Conservation (phyloP, 2,888 invertebrate genomes). For the Chrysopilus asiliformis region DNA sequence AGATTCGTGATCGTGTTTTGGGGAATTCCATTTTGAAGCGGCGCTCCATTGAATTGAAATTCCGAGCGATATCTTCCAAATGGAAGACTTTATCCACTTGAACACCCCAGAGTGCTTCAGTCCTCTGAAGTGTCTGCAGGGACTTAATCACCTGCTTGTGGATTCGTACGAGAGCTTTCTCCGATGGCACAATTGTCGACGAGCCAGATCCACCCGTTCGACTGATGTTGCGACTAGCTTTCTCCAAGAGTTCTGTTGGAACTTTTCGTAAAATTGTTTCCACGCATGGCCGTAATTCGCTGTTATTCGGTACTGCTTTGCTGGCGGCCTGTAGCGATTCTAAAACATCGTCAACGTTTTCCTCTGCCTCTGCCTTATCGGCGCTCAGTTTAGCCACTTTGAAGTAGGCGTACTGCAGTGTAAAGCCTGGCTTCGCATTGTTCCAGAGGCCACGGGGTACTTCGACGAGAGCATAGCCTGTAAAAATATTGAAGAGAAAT, state of each 20-base stretch:
- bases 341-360: conserved; percentile 86
- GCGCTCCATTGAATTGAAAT: conserved; percentile 44
- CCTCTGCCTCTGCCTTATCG: conserved; percentile 95
- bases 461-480: conserved; percentile 87
- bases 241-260: conserved; percentile 61
- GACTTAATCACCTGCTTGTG: conserved; percentile 89
- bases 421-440: conserved; percentile 71
- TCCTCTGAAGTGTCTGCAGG: conserved; percentile 80
- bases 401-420: conserved; percentile 78
- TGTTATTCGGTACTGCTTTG: conserved; percentile 58
- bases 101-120: conserved; percentile 87
- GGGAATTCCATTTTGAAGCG: conserved; percentile 58
- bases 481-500: no score
- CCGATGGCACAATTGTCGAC: conserved; percentile 54
- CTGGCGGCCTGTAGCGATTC: conserved; percentile 79
- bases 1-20: conserved; percentile 43
- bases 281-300: conserved; percentile 62
- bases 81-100: conserved; percentile 66
- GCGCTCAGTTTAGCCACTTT: conserved; percentile 86
- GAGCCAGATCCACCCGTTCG: conserved; percentile 30
- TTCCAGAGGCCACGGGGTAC: conserved; percentile 88
- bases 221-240: conserved; percentile 47
- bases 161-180: conserved; percentile 75
- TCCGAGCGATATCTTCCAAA: conserved; percentile 77
- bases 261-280: conserved; percentile 85